A percentile compares a stretch with the other conserved stretches of the same genome.
Evolutionary conservation across 2,888 invertebrate species (phyloP).

Genomic region (Drosophila multiciliata): DNA sequence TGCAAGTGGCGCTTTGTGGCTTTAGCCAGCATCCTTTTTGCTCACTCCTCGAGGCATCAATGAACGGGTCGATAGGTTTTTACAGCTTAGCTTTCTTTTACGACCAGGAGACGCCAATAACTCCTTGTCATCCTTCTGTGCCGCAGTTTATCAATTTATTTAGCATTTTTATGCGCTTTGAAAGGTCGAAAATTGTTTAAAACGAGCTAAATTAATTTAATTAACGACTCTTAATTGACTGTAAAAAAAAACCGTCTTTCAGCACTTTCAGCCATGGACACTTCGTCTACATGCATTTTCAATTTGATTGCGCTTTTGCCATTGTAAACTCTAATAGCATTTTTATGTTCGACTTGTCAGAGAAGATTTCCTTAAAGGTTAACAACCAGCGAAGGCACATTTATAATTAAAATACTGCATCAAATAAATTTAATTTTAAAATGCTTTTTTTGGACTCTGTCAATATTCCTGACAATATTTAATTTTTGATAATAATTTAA

Average conservation of each 20-base stretch:
- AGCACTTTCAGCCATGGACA: constrained; percentile 13
- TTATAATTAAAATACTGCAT: constrained; percentile 6
- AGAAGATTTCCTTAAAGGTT: constrained; percentile 10
- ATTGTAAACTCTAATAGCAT: constrained; percentile 15
- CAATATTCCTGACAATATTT: background rate
- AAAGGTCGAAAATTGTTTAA: constrained; percentile 56
- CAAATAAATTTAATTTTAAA: background rate
- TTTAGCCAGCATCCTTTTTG: constrained; percentile 21
- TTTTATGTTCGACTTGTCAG: constrained; percentile 15
- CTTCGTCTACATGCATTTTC: constrained; percentile 48
- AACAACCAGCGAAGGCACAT: background rate
- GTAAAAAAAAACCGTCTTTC: constrained; percentile 39
- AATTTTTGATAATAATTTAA: background rate
- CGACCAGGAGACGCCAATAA: constrained; percentile 53
- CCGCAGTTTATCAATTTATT: constrained; percentile 76
- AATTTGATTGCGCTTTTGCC: constrained; percentile 14
- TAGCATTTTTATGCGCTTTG: constrained; percentile 69
- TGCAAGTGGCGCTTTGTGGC: constrained; percentile 53
- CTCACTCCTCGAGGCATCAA: constrained; percentile 11
- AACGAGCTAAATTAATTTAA: constrained; percentile 68
- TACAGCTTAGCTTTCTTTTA: constrained; percentile 57
- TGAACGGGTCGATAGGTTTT: constrained; percentile 64
- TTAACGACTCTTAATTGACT: constrained; percentile 64
- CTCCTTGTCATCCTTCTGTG: constrained; percentile 50
- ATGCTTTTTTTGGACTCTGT: background rate